Conservation (phyloP, 2,797 vertebrate species). For the Sebastiscus albofasciatus region DNA sequence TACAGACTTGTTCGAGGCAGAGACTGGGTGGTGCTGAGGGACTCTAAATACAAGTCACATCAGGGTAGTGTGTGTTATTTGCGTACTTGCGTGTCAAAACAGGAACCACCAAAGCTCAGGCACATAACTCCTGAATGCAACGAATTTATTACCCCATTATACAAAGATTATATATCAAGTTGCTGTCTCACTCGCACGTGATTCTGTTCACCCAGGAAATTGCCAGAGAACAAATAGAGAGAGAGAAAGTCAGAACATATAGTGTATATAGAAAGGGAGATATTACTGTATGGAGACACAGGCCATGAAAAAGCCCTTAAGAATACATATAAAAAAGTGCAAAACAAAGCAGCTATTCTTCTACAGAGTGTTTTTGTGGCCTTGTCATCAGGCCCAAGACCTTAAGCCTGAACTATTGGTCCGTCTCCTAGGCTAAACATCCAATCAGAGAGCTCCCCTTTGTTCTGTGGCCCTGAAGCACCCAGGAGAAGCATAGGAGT, state of each 20-base stretch:
- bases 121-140: constrained; percentile 2
- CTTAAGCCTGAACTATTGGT: constrained; percentile 21
- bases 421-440: neutral
- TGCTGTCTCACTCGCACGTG: neutral
- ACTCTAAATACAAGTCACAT: constrained; percentile 22
- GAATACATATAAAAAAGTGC: neutral
- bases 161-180: constrained; percentile 13
- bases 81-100: constrained; percentile 9
- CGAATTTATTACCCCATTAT: constrained; percentile 14
- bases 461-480: constrained; percentile 29
- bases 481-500: constrained; percentile 5
- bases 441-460: constrained; percentile 37
- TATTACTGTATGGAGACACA: neutral
- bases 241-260: neutral
- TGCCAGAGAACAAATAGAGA: neutral
- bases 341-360: constrained; percentile 31
- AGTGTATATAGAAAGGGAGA: neutral
- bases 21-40: constrained; percentile 46
- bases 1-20: constrained; percentile 44
- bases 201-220: neutral
- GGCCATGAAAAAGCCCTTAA: neutral
- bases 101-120: constrained; percentile 20
- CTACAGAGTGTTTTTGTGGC: constrained; percentile 23
- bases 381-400: constrained; percentile 39
- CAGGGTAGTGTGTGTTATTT: constrained; percentile 4